Evolutionary conservation across 1,140 invertebrate genomes (phyloP), one percentile per base, ranked within the genome.

Genomic region (Hylaeus volcanicus): DNA sequence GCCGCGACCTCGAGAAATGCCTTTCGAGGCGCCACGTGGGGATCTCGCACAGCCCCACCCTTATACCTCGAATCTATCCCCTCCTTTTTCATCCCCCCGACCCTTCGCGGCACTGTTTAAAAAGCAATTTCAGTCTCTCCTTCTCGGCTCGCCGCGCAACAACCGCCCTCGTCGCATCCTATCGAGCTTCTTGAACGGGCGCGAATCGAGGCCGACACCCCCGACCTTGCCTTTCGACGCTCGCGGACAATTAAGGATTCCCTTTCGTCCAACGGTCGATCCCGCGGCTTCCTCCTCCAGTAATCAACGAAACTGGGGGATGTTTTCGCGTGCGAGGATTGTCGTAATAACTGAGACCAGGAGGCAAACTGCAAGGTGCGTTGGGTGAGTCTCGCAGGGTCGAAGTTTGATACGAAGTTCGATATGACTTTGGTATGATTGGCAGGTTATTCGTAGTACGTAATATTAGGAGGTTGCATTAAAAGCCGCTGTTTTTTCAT

Each of bases 1-100:
- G 78, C 74, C 75, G 82, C 89, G 88, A 90, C 88, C 89, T 90
- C 87, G 89, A 89, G 89, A 88, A 89, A 88, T 88, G 87, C 88
- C 84, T 90, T 89, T 90, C 80, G 87, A 88, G 87, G 84, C 84
- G 85, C 82, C 84, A 82, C 81, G 83, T 82, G 83, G 61, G 70
- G 82, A 26, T 26, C 26, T 82, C 72, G 76, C 84, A 74, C 82
- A 78, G 78, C 73, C 74, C 72, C 81, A 63, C 79, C 55, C 26
- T 15, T 58, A 26, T 26, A 26, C 6, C 74, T 75, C 41, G 63
- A 43, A 61, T 5, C 26, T 58, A 55, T 71, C 53, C 12, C 41
- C 14, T 60, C 68, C 61, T 75, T 82, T 82, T 85, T 83, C 74
- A 45, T 77, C 71, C 48, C 65, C 82, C 26, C 82, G 45, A 81